Evolutionary conservation across 2,797 vertebrate genomes (phyloP).

Genomic region (Arrhamphus sclerolepis): DNA sequence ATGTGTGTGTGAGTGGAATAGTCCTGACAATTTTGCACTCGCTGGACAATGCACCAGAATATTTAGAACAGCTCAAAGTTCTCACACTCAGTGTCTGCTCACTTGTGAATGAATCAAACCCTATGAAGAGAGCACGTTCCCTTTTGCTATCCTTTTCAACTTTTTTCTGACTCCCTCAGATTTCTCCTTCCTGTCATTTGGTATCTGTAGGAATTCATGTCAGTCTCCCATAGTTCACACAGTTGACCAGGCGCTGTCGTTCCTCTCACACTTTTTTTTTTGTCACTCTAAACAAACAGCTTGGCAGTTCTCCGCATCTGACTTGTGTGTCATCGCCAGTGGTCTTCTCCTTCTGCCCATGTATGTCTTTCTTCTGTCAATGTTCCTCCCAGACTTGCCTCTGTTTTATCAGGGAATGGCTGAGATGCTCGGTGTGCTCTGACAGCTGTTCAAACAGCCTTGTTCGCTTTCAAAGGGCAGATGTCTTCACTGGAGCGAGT

Average conservation of each 20-base stretch:
- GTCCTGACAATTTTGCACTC: too few relatives aligned
- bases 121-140: too few relatives aligned
- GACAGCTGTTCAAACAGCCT: constrained; percentile 87
- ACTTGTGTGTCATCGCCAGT: constrained; percentile 8
- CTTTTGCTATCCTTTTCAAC: background rate
- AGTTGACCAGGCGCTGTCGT: constrained; percentile 11
- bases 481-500: constrained; percentile 83
- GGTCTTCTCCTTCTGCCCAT: constrained; percentile 41
- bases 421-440: constrained; percentile 70
- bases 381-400: constrained; percentile 54
- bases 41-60: background rate
- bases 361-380: constrained; percentile 55
- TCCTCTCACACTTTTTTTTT: constrained; percentile 7
- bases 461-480: constrained; percentile 82
- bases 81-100: background rate
- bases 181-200: background rate
- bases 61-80: background rate
- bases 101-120: background rate
- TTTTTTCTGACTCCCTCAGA: background rate
- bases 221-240: constrained; percentile 1
- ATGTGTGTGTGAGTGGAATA: too few relatives aligned
- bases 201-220: constrained; percentile 1
- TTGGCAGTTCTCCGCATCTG: constrained; percentile 9
- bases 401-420: constrained; percentile 78
- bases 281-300: constrained; percentile 18